These are phyloP conservation scores for Cremastinae sp. DNA, from an alignment of 2,888 invertebrate genomes.

Conservation along the genomic window DNA sequence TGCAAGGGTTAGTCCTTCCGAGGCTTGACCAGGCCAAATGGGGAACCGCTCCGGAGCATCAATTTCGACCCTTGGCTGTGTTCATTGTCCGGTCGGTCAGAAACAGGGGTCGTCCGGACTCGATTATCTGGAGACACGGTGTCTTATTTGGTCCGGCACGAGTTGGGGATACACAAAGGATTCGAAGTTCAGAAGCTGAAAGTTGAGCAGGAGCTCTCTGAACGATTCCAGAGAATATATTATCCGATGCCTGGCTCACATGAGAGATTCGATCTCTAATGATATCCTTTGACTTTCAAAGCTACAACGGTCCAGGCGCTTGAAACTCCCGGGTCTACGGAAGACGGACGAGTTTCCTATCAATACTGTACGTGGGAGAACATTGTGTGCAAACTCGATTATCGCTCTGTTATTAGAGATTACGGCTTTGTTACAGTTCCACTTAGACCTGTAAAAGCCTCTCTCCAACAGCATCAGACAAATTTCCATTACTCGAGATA, in stretches of 20 bases:
- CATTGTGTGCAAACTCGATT: slow-evolving; percentile 10
- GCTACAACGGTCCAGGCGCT: neutral
- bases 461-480: neutral
- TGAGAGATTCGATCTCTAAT: neutral
- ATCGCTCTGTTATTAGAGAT: neutral
- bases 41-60: slow-evolving; percentile 30
- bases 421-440: neutral
- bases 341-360: neutral
- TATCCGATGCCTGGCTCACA: slow-evolving; percentile 2
- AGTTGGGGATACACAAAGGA: slow-evolving; percentile 26
- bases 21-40: slow-evolving; percentile 68
- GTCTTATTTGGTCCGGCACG: slow-evolving; percentile 4
- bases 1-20: slow-evolving; percentile 16
- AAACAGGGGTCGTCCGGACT: slow-evolving; percentile 63
- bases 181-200: slow-evolving; percentile 33
- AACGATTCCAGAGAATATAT: slow-evolving; percentile 21
- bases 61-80: slow-evolving; percentile 46
- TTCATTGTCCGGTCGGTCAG: slow-evolving; percentile 65
- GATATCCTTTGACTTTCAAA: neutral
- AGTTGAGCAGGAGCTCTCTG: slow-evolving; percentile 39
- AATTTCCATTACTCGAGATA: slow-evolving; percentile 9
- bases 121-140: slow-evolving; percentile 36
- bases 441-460: neutral
- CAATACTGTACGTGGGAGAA: neutral
- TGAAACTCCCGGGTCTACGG: neutral